Base-by-base conservation (phyloP, 2,113 vertebrate species). In the Urocitellus parryii region DNA sequence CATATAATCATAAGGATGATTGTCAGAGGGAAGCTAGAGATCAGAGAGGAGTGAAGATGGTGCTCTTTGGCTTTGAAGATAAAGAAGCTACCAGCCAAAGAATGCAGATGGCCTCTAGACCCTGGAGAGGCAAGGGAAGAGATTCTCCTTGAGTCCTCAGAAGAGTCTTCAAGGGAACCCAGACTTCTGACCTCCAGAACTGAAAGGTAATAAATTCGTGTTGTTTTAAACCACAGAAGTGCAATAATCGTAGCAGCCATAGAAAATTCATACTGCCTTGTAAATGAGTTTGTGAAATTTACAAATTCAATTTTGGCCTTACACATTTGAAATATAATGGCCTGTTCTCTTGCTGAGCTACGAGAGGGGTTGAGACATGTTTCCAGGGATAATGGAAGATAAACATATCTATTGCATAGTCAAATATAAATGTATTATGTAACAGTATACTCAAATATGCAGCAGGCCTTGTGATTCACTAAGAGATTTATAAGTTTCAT, bases 401-500 rank as follows among this genome's bases (percentile, higher is more conserved):
- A 80, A 80, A 61, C 6, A 77, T 80, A 65, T 79, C 79, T 20
- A 53, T 34, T 77, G 18, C 8, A 53, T 61, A 88, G 53, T 90
- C 34, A 85, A 77, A 74, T 91, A 51, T 77, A 90, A 85, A 93
- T 87, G 42, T 58, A 34, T 95, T 96, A 65, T 48, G 9, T 85
- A 95, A 39, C 24, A 34, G 48, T 77, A 39, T n/a, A 17, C 56
- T 97, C 56, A 91, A 76, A 39, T 48, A 70, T 78, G 82, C 1
- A 80, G 53, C 25, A 78, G n/a, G 25, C 12, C 10, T 73, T 72
- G 32, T 90, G 84, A 92, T 80, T 96, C 39, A 74, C 61, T 65
- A 94, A 92, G 27, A 80, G 61, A 96, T 91, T 70, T 90, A 24
- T 48, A 82, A 82, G 25, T 92, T 92, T 94, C 93, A 18, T 83